phyloP scores from a whole-genome alignment of 2,888 invertebrate species.

The Mellilla xanthometata region DNA sequence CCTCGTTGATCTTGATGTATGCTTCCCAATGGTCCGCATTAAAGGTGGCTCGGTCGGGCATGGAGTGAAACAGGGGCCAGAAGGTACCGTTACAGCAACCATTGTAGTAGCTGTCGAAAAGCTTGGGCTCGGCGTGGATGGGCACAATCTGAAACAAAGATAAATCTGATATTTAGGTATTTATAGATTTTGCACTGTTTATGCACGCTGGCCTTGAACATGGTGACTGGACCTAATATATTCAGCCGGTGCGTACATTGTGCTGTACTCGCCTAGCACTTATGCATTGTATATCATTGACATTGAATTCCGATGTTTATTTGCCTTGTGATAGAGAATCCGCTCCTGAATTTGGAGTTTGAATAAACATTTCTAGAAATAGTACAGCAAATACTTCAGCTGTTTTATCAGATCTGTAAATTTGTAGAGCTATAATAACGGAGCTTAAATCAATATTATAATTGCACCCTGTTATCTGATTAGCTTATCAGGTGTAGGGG shows the following conservation, averaged over 20 bases:
- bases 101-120: constrained; percentile 95
- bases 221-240: constrained; percentile 4
- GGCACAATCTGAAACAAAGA: constrained; percentile 86
- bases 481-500: constrained; percentile 36
- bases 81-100: constrained; percentile 96
- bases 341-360: not conserved
- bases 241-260: not conserved
- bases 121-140: constrained; percentile 88
- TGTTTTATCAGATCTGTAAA: constrained; percentile 18
- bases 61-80: constrained; percentile 96
- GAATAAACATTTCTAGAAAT: constrained; percentile 1
- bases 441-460: constrained; percentile 20
- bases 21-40: constrained; percentile 92
- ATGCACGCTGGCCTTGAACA: constrained; percentile 5
- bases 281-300: constrained; percentile 3
- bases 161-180: not conserved
- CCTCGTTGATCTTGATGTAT: constrained; percentile 90
- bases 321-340: not conserved
- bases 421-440: constrained; percentile 11
- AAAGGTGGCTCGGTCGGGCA: constrained; percentile 94
- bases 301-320: constrained; percentile 9
- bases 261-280: not conserved
- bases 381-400: not conserved
- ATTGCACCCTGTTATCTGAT: constrained; percentile 30
- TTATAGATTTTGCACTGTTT: too few species aligned